Percentiles rank a stretch among this genome's conserved stretches.
Evolutionary conservation across 1,140 invertebrate species (phyloP).

Genomic region (Drosophila mayri): DNA sequence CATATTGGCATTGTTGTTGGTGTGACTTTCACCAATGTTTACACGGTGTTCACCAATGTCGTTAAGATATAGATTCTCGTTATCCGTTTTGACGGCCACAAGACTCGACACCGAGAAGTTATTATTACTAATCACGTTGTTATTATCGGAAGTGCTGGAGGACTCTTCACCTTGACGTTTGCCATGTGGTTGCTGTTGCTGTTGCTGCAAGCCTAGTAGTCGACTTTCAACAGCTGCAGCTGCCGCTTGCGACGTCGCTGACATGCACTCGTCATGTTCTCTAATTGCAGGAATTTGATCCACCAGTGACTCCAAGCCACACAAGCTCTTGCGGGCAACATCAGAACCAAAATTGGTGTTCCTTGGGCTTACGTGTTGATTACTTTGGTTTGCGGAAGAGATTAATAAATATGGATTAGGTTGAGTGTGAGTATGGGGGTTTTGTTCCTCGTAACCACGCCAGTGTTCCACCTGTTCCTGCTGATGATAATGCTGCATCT

Average conservation of each 20-base stretch:
- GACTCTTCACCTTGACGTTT: conserved; percentile 27
- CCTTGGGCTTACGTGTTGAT: conserved; percentile 45
- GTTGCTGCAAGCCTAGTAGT: conserved; percentile 63
- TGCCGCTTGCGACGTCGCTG: conserved; percentile 49
- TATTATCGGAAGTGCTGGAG: conserved; percentile 20
- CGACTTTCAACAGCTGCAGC: conserved; percentile 71
- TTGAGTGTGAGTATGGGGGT: neutral
- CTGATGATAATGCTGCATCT: conserved; percentile 51
- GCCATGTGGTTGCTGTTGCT: conserved; percentile 18
- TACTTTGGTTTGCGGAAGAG: conserved; percentile 53
- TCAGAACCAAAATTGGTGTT: conserved; percentile 87
- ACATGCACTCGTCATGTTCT: conserved; percentile 85
- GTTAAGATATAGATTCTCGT: conserved; percentile 32
- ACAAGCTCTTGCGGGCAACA: conserved; percentile 94
- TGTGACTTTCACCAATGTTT: conserved; percentile 14
- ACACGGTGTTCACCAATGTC: conserved; percentile 18
- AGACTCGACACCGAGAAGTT: conserved; percentile 76
- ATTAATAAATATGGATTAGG: conserved; percentile 48
- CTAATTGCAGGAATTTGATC: conserved; percentile 96
- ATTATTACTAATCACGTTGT: conserved; percentile 49
- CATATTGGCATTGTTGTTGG: conserved; percentile 22
- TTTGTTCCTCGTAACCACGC: conserved; percentile 54
- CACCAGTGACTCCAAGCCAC: conserved; percentile 94
- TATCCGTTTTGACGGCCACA: conserved; percentile 52
- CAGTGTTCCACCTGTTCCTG: conserved; percentile 42